Evolutionary conservation across 2,888 invertebrate species (phyloP).

Genomic region (Cryptocephalus primarius): DNA sequence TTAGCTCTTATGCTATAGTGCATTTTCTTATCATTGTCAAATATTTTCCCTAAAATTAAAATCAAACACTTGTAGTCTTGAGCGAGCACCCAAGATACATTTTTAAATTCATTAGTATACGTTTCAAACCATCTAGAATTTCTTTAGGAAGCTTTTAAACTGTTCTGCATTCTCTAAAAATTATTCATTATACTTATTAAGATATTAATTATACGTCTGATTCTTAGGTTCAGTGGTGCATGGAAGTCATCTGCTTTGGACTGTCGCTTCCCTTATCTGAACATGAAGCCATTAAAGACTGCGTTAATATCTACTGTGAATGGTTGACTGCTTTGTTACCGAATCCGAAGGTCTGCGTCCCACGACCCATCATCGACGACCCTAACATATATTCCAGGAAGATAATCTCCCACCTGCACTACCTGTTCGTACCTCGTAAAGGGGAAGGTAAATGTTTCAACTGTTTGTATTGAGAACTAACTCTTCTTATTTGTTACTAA

Average conservation of each 20-base stretch:
- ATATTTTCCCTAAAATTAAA: too few species aligned
- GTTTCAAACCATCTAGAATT: too few species aligned
- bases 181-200: not conserved
- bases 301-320: slow-evolving; percentile 93
- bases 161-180: not conserved
- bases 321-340: slow-evolving; percentile 86
- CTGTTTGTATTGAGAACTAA: not conserved
- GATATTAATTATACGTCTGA: too few species aligned
- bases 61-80: too few species aligned
- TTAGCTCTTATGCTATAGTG: too few species aligned
- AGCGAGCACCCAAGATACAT: too few species aligned
- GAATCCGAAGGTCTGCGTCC: slow-evolving; percentile 76
- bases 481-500: not conserved
- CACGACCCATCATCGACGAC: slow-evolving; percentile 77
- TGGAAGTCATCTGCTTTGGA: slow-evolving; percentile 84
- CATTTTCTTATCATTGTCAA: too few species aligned
- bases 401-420: slow-evolving; percentile 87
- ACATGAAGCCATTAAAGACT: slow-evolving; percentile 90
- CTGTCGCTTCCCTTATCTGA: slow-evolving; percentile 81
- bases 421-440: slow-evolving; percentile 85
- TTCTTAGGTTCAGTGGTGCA: slow-evolving; percentile 71
- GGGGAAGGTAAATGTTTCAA: slow-evolving; percentile 63
- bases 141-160: too few species aligned
- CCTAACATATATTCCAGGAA: slow-evolving; percentile 83
- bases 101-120: too few species aligned